Evolutionary conservation across 2,797 vertebrate species (phyloP).

Genomic region (Phylloscopus collybita): DNA sequence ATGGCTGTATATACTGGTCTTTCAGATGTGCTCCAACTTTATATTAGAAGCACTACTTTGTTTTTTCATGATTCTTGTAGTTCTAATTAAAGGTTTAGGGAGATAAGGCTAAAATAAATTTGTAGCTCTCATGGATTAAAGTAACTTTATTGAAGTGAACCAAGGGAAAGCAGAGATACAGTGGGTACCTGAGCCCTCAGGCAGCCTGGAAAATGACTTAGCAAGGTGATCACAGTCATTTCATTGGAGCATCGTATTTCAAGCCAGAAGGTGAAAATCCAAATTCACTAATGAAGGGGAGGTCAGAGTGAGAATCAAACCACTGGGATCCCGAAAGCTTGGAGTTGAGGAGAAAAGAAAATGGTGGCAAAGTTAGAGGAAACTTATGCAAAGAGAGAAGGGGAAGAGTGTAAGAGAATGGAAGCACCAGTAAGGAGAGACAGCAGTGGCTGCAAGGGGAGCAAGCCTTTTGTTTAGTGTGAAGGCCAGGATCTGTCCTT

Average conservation of each 20-base stretch:
- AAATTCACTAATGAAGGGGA: neutral
- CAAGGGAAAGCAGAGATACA: neutral
- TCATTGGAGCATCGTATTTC: neutral
- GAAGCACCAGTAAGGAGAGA: neutral
- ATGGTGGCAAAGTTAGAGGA: neutral
- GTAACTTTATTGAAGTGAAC: neutral
- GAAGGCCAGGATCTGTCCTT: neutral
- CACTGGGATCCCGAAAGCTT: neutral
- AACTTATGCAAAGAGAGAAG: neutral
- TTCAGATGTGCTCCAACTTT: neutral
- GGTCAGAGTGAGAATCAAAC: neutral
- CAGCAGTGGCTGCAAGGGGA: neutral
- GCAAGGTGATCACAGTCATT: neutral
- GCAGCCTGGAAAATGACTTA: neutral
- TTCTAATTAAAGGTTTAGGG: neutral
- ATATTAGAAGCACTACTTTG: neutral
- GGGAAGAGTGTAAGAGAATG: neutral
- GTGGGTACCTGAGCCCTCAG: neutral
- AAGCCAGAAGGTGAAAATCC: neutral
- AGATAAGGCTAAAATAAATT: neutral
- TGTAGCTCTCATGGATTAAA: neutral
- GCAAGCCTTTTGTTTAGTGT: neutral
- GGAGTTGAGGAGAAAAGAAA: neutral
- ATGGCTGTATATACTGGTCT: neutral
- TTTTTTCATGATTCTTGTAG: neutral